Conservation (phyloP, 2,888 invertebrate genomes). For the Entomobrya proxima region DNA sequence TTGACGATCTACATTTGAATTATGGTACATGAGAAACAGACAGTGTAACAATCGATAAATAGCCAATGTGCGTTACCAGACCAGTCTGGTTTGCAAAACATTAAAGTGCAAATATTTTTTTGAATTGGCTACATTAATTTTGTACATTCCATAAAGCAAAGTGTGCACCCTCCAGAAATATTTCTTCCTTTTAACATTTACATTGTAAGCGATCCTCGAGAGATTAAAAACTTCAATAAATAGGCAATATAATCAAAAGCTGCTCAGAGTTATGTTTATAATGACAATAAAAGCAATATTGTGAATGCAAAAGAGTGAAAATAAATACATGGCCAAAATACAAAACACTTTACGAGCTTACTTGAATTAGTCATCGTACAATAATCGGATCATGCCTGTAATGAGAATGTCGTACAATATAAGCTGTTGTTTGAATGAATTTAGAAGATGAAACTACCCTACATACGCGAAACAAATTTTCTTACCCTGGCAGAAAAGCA, state of each 20-base stretch:
- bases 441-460: neutral
- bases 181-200: neutral
- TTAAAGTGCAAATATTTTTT: too few species aligned
- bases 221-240: neutral
- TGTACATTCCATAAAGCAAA: too few species aligned
- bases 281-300: neutral
- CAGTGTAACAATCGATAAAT: too few species aligned
- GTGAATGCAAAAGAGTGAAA: too few species aligned
- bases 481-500: neutral
- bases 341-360: neutral
- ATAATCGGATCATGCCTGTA: conserved; percentile 9
- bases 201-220: neutral
- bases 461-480: neutral
- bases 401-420: neutral
- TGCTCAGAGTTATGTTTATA: neutral
- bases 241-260: neutral
- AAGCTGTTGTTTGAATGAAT: neutral
- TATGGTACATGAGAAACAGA: too few species aligned
- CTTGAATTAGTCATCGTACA: conserved; percentile 24
- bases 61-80: too few species aligned
- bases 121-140: too few species aligned
- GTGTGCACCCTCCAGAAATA: too few species aligned
- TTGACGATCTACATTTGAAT: too few species aligned
- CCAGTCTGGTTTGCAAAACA: too few species aligned
- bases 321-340: neutral